phyloP scores from a whole-genome alignment of 1,140 invertebrate species.

The Trachelipus rathkii region DNA sequence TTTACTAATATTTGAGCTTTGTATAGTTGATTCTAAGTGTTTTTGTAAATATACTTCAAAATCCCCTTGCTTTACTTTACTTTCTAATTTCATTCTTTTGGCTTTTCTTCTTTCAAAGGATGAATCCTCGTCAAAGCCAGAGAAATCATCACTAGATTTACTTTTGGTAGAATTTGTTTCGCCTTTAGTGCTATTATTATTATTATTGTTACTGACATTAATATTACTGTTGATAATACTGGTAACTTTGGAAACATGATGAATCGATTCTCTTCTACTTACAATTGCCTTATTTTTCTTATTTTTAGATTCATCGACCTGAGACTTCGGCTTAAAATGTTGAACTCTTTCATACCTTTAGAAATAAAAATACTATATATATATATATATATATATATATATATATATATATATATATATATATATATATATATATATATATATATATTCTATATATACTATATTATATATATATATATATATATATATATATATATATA shows the following conservation, averaged over 20 bases:
- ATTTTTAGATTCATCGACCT: too few relatives aligned
- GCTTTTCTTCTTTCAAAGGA: conserved; percentile 30
- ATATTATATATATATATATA: too few relatives aligned
- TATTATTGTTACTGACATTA: too few relatives aligned
- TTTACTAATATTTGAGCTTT: conserved; percentile 16
- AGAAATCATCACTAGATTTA: conserved; percentile 36
- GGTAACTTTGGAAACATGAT: too few relatives aligned
- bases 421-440: conserved; percentile 21
- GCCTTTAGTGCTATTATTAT: neutral
- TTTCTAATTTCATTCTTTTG: conserved; percentile 21
- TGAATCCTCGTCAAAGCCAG: conserved; percentile 42
- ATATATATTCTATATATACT: conserved; percentile 7
- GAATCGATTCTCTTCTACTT: too few relatives aligned
- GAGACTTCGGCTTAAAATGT: too few relatives aligned
- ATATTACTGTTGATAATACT: too few relatives aligned
- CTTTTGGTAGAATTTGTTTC: neutral
- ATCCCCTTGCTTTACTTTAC: conserved; percentile 22
- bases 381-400: conserved; percentile 22
- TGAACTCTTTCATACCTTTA: too few relatives aligned
- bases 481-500: too few relatives aligned
- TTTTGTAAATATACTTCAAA: conserved; percentile 33
- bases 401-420: conserved; percentile 19
- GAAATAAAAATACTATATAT: neutral
- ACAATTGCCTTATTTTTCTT: too few relatives aligned
- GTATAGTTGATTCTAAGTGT: conserved; percentile 28